phyloP scores from a whole-genome alignment of 2,113 vertebrate genomes.

The Baryphthengus martii region DNA sequence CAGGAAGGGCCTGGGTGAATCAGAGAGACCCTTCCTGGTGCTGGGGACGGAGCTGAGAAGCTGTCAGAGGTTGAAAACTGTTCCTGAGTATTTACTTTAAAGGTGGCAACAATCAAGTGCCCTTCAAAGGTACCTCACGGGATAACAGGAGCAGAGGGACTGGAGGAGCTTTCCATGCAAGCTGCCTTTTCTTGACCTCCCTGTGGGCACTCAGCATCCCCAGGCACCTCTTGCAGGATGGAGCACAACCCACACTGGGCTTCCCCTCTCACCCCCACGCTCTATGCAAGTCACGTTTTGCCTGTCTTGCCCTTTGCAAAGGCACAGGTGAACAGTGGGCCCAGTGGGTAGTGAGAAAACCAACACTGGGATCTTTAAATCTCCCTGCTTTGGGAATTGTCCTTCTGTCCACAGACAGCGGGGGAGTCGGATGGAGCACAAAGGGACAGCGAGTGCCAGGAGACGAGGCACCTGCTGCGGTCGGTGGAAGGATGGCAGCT shows the following conservation, averaged over 20 bases:
- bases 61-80: rapidly evolving
- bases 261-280: background rate
- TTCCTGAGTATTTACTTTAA: background rate
- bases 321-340: background rate
- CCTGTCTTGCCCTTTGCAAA: background rate
- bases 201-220: background rate
- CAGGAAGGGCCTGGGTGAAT: background rate
- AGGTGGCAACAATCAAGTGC: background rate
- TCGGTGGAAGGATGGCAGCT: rapidly evolving
- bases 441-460: background rate
- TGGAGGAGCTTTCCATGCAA: background rate
- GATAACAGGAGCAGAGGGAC: background rate
- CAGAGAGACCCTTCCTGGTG: background rate
- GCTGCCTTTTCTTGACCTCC: background rate
- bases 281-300: background rate
- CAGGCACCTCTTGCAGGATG: background rate
- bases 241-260: background rate
- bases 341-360: rapidly evolving
- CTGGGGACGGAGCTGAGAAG: background rate
- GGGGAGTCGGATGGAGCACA: rapidly evolving
- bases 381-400: background rate
- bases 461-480: background rate
- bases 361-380: too few species aligned
- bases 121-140: background rate
- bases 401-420: rapidly evolving